Base-by-base conservation (phyloP, 2,888 invertebrate species). In the Pachliopta kotzebuea region DNA sequence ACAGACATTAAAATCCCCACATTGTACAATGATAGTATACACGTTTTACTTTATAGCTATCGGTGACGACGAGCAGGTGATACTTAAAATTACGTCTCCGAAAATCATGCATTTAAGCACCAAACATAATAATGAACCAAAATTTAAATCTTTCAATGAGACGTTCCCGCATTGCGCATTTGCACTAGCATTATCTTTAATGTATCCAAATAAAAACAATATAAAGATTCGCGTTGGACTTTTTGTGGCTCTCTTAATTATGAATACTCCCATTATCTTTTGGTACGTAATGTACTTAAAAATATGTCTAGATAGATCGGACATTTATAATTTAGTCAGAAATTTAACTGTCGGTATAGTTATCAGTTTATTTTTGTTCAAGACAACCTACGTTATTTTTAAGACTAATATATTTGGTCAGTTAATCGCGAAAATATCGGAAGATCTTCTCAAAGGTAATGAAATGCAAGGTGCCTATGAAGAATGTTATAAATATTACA, bases 121-220 rank as follows among this genome's bases (percentile, higher is more conserved):
- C 9, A 60, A 53, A 14, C 54, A 52, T 14, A 55, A 6, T 26
- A 64, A 45, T 18, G 54, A 66, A 49, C 76, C 70, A 31, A 83
- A 81, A 70, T 85, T 79, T 60, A 82, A 81, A 71, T 66, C 71
- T 0, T 87, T 88, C 31, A 73, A 83, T 57, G 80, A 82, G 65
- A 87, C 85, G 0, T 88, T 76, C 60, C 72, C 75, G 31, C 67
- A 79, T 20, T 86, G 86, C 63, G 75, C 85, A 4, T 85, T 86
- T 63, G 77, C 79, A 0, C 69, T 87, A 9, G 84, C 82, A 1
- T 67, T 83, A 17, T 78, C 80, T 31, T 75, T 83, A 9, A 71
- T 87, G 0, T 87, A 86, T 58, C 87, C 88, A 2, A 88, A 86
- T 62, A 76, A 72, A 65, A 68, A 65, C 1, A 85, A 79, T 9